Percentiles rank a stretch among this genome's conserved stretches.
Conservation (phyloP, 1,140 invertebrate genomes). For the Caenorhabditis tropicalis region DNA sequence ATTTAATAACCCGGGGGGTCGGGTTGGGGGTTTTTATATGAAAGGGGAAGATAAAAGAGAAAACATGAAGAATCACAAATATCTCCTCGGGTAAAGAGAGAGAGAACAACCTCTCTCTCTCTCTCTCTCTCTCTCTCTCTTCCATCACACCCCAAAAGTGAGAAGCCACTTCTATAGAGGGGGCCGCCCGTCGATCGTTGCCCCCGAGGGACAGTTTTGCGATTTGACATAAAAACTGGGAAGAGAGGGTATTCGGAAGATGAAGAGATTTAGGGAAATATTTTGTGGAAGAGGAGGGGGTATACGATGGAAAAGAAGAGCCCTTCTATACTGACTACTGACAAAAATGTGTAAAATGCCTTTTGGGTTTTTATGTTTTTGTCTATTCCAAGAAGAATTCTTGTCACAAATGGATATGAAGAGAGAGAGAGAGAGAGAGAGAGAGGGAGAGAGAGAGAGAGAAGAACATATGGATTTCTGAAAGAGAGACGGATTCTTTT, state of each 20-base stretch:
- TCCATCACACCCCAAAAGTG: not conserved
- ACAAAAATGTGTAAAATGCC: constrained; percentile 32
- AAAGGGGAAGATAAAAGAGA: too few relatives aligned
- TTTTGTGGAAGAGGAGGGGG: not conserved
- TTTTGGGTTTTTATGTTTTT: constrained; percentile 3
- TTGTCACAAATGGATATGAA: not conserved
- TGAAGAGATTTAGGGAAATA: not conserved
- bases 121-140: too few relatives aligned
- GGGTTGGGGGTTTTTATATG: too few relatives aligned
- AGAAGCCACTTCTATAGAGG: not conserved
- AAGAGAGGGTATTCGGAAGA: not conserved
- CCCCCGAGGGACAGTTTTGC: constrained; percentile 29
- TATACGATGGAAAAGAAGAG: not conserved
- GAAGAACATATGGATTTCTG: too few relatives aligned
- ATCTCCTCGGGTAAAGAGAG: not conserved
- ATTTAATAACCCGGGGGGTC: too few relatives aligned
- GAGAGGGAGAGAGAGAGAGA: too few relatives aligned
- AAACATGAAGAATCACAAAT: not conserved
- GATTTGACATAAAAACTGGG: constrained; percentile 31
- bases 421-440: too few relatives aligned
- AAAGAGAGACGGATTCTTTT: too few relatives aligned
- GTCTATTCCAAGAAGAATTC: not conserved
- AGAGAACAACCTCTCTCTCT: constrained; percentile 4
- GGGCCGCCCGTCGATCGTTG: not conserved
- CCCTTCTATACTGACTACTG: too few relatives aligned